Evolutionary conservation across 2,888 invertebrate genomes (phyloP).

Genomic region (Nezara viridula): DNA sequence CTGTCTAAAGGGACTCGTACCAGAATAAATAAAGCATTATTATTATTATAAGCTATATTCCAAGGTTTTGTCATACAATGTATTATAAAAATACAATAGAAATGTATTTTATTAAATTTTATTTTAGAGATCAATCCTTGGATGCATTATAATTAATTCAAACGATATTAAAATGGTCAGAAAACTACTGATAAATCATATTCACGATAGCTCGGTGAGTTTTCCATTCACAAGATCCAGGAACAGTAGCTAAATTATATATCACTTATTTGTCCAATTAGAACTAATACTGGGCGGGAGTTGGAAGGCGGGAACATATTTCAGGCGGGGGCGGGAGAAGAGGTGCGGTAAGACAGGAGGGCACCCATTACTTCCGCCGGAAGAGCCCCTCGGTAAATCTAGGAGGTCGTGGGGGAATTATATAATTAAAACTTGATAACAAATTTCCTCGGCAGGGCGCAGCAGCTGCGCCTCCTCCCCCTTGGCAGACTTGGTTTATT

Average conservation of each 20-base stretch:
- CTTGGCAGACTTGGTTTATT: conserved; percentile 35
- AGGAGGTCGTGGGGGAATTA: conserved; percentile 61
- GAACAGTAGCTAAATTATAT: conserved; percentile 37
- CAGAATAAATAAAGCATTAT: too few relatives aligned
- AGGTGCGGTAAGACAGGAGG: conserved; percentile 47
- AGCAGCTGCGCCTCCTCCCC: conserved; percentile 52
- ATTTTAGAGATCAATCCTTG: not conserved
- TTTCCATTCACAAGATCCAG: not conserved
- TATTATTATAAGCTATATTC: too few relatives aligned
- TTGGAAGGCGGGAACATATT: conserved; percentile 47
- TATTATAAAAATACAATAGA: too few relatives aligned
- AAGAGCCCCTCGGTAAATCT: conserved; percentile 53
- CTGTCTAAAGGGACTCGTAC: too few relatives aligned
- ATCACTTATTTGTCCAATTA: conserved; percentile 49
- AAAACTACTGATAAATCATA: not conserved
- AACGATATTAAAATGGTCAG: not conserved
- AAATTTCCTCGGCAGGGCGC: conserved; percentile 59
- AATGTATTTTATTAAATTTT: too few relatives aligned
- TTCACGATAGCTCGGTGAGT: not conserved
- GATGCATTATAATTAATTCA: not conserved
- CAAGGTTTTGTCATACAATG: too few relatives aligned
- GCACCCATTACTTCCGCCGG: conserved; percentile 54
- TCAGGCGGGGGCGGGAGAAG: conserved; percentile 43
- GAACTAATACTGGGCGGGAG: conserved; percentile 41
- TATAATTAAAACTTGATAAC: conserved; percentile 65